These are phyloP conservation scores for Myotis findleyi DNA, from an alignment of 2,797 vertebrate species.

Conservation along the genomic window DNA sequence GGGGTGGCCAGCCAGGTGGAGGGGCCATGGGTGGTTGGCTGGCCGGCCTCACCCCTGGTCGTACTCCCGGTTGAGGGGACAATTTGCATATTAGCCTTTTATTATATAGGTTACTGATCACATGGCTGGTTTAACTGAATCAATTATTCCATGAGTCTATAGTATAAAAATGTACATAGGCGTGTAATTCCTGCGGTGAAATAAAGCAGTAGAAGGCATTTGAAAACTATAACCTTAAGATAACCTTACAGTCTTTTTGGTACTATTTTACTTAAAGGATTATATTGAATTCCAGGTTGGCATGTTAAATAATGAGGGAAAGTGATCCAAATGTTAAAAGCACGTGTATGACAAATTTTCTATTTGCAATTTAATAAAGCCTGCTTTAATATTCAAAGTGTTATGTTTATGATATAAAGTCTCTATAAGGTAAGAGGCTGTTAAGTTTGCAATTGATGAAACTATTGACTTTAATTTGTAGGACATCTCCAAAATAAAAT, in stretches of 20 bases:
- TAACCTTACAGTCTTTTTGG: background rate
- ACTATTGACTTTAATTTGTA: background rate
- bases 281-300: background rate
- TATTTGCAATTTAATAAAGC: conserved; percentile 27
- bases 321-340: background rate
- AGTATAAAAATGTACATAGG: background rate
- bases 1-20: no score
- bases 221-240: background rate
- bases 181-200: background rate
- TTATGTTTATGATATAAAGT: background rate
- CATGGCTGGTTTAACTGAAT: background rate
- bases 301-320: conserved; percentile 19
- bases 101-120: background rate
- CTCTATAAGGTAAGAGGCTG: background rate
- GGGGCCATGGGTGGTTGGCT: no score
- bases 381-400: background rate
- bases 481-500: conserved; percentile 36
- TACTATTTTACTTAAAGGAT: conserved; percentile 32
- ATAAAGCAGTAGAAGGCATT: background rate
- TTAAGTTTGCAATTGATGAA: background rate
- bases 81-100: no score
- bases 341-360: background rate
- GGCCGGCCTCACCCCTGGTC: rapidly evolving
- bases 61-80: no score
- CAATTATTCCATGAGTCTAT: background rate